Evolutionary conservation across 2,113 vertebrate genomes (phyloP), one percentile per base, ranked within the genome.

Genomic region (Neoarius graeffei): DNA sequence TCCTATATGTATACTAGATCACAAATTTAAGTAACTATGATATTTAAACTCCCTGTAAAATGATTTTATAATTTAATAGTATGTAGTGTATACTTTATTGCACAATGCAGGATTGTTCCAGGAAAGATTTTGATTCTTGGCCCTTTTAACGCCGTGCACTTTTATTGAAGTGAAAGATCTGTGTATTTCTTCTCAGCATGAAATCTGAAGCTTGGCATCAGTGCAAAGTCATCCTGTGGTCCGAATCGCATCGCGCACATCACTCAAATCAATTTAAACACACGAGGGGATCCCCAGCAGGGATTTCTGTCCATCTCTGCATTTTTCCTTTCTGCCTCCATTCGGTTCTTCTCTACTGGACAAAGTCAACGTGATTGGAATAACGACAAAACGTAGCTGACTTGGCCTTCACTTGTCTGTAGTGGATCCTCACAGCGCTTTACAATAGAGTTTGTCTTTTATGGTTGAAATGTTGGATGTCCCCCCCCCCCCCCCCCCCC

Each of bases 201-300:
- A 60, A 86, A 62, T 20, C 80, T 42, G 30, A 19, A 42, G 59
- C 80, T 42, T 62, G 79, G 27, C 11, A 5, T 79, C 69, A 23
- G 76, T 82, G 84, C 13, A n/a, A 27, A 42, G 81, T 69, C 62
- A 77, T 90, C 79, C 84, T n/a, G n/a, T 27, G 11, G 56, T 19
- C 54, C 52, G 48, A 71, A 85, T 82, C 71, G 54, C 66, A 54
- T 48, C 85, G 82, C 25, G 56, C 35, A 86, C 93, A 90, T 92
- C 84, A 89, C 89, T 91, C 84, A 74, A 66, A 84, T 85, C 90
- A 89, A 91, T 93, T 92, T 88, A 82, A 84, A 91, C 90, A 91
- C 62, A 86, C 74, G 87, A 0, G 80, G 82, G 30, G 57, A 25
- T 82, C 57, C 79, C 57, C 80, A 82, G 57, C 64, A 27, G 87